These are phyloP conservation scores for Crambe crambe DNA, from an alignment of 37 sponge, comb jelly and placozoan genomes.

Conservation along the genomic window DNA sequence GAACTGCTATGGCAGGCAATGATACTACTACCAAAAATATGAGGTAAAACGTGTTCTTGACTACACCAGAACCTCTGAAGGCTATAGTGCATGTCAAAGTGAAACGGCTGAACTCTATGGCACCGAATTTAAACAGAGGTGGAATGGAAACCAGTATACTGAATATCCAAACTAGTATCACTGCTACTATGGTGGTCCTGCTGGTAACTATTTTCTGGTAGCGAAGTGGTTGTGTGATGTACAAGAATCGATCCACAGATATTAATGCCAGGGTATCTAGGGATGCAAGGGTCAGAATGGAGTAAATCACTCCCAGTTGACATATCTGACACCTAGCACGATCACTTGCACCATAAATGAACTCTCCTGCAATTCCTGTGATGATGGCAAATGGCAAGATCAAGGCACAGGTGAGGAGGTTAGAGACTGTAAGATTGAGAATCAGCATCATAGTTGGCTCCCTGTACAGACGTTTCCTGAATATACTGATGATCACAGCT, in stretches of 20 bases:
- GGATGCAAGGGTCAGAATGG: neutral
- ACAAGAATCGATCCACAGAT: conserved; percentile 51
- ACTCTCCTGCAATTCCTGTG: neutral
- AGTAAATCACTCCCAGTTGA: neutral
- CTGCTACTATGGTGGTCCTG: neutral
- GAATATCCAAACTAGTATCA: conserved; percentile 9
- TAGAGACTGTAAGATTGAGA: neutral
- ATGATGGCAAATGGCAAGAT: neutral
- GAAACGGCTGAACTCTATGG: conserved; percentile 26
- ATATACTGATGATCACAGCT: neutral
- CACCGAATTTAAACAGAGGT: conserved; percentile 57
- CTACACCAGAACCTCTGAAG: neutral
- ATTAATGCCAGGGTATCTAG: conserved; percentile 27
- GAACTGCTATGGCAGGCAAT: conserved; percentile 30
- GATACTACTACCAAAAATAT: conserved; percentile 19
- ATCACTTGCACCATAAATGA: neutral
- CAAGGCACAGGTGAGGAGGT: neutral
- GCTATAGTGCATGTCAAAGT: conserved; percentile 24
- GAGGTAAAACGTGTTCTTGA: conserved; percentile 34
- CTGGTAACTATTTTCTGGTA: conserved; percentile 27
- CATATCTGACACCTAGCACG: neutral
- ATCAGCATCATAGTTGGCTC: neutral
- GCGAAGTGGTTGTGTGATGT: conserved; percentile 25
- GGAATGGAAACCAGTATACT: conserved; percentile 7
- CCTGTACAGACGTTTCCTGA: conserved; percentile 1